phyloP scores from a whole-genome alignment of 2,797 vertebrate genomes.

The Cirrhinus molitorella region DNA sequence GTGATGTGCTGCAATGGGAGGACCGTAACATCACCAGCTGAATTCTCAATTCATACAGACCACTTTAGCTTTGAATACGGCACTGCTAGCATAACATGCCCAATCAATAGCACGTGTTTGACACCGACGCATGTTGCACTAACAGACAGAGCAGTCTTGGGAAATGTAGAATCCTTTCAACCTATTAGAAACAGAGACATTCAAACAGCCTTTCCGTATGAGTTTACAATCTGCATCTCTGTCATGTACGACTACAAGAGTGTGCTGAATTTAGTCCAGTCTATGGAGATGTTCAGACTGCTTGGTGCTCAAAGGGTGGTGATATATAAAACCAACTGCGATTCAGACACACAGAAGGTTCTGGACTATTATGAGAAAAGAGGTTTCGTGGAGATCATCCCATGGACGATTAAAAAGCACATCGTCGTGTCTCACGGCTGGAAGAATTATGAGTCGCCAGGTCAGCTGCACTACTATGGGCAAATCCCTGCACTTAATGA shows the following conservation, averaged over 20 bases:
- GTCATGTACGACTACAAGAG: slow-evolving; percentile 70
- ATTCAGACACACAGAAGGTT: slow-evolving; percentile 56
- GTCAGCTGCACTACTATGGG: slow-evolving; percentile 73
- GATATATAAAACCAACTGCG: slow-evolving; percentile 70
- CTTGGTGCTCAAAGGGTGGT: slow-evolving; percentile 69
- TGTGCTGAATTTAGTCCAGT: slow-evolving; percentile 71
- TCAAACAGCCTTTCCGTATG: slow-evolving; percentile 26
- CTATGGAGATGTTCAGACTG: slow-evolving; percentile 70
- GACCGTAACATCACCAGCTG: slow-evolving; percentile 3
- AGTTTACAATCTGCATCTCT: slow-evolving; percentile 73
- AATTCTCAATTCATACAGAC: slow-evolving; percentile 2
- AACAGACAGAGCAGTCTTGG: not conserved
- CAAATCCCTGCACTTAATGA: slow-evolving; percentile 73
- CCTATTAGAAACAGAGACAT: slow-evolving; percentile 60
- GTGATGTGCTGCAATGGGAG: slow-evolving; percentile 56
- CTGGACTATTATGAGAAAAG: slow-evolving; percentile 68
- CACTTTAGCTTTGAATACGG: slow-evolving; percentile 70
- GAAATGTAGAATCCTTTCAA: slow-evolving; percentile 26
- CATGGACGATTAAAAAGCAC: slow-evolving; percentile 62
- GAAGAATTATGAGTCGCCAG: slow-evolving; percentile 10
- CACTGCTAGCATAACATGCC: slow-evolving; percentile 68
- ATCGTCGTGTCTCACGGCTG: slow-evolving; percentile 62
- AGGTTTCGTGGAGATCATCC: slow-evolving; percentile 71
- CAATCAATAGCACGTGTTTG: slow-evolving; percentile 53
- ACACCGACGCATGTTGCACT: slow-evolving; percentile 60